Percentiles rank a stretch among this genome's conserved stretches.
Conservation (phyloP, 2,888 invertebrate genomes). For the Saturnia japonica region DNA sequence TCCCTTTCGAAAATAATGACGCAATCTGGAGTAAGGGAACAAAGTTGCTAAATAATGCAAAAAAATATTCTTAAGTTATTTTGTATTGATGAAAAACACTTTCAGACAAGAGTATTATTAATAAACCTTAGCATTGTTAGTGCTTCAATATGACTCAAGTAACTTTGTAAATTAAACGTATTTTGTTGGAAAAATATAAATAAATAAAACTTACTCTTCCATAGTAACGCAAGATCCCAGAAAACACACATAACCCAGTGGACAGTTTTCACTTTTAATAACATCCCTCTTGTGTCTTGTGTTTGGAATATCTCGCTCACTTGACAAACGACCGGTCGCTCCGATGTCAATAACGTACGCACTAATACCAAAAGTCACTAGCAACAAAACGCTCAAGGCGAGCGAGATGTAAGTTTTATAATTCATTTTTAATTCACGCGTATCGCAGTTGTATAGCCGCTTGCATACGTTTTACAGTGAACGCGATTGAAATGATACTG, state of each 20-base stretch:
- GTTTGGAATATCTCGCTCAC: neutral
- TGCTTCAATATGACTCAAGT: neutral
- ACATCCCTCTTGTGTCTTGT: slow-evolving; percentile 6
- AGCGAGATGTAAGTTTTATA: neutral
- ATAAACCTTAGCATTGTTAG: neutral
- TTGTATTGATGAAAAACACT: neutral
- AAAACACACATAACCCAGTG: neutral
- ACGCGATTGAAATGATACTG: neutral
- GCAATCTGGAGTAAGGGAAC: too few species aligned
- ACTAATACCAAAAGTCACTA: neutral
- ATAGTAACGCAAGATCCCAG: neutral
- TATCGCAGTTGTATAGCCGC: neutral
- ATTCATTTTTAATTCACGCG: slow-evolving; percentile 1
- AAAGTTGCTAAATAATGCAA: too few species aligned
- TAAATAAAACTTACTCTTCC: neutral
- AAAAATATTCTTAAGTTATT: neutral
- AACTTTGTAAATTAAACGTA: neutral
- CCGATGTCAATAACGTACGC: neutral
- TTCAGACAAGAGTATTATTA: too few species aligned
- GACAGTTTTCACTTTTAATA: slow-evolving; percentile 4
- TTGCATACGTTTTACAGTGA: neutral
- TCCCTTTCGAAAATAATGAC: too few species aligned
- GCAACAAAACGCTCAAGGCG: slow-evolving; percentile 4
- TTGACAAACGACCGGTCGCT: neutral
- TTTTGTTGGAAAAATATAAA: neutral